These are phyloP conservation scores for Ochotona princeps DNA, from an alignment of 2,113 vertebrate species.

Conservation along the genomic window DNA sequence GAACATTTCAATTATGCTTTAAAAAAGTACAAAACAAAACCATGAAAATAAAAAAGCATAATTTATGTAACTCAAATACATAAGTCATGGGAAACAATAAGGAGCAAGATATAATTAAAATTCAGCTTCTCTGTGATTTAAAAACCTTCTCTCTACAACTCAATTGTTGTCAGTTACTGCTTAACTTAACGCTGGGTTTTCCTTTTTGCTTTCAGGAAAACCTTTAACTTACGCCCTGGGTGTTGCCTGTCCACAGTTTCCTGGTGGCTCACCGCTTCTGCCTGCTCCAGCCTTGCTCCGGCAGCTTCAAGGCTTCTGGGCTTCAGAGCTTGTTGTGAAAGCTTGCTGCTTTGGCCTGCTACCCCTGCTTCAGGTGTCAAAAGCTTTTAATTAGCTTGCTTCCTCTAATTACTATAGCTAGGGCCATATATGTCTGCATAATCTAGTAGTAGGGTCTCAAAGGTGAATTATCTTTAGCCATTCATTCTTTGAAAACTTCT, in stretches of 20 bases:
- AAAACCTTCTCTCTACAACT: conserved; percentile 75
- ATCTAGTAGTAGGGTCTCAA: conserved; percentile 51
- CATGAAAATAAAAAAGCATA: conserved; percentile 46
- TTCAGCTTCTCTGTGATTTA: conserved; percentile 50
- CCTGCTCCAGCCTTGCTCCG: conserved; percentile 83
- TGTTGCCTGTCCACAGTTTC: conserved; percentile 81
- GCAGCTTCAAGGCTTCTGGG: conserved; percentile 83
- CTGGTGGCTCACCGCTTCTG: conserved; percentile 83
- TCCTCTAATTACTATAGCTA: conserved; percentile 72
- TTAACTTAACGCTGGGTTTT: conserved; percentile 83
- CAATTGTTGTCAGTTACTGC: conserved; percentile 74
- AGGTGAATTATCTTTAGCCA: conserved; percentile 49
- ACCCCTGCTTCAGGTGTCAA: conserved; percentile 84
- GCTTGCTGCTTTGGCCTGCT: conserved; percentile 84
- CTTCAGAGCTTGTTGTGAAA: conserved; percentile 83
- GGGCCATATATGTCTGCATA: conserved; percentile 64
- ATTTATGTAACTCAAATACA: conserved; percentile 50
- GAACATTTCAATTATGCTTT: conserved; percentile 49
- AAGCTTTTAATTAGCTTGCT: conserved; percentile 83
- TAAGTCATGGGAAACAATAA: conserved; percentile 49
- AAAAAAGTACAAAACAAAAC: conserved; percentile 8
- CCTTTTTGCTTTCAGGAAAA: conserved; percentile 85
- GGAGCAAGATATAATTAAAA: conserved; percentile 59
- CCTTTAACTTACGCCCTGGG: conserved; percentile 84
- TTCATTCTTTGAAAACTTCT: conserved; percentile 33